phyloP scores from a whole-genome alignment of 1,140 invertebrate species.

The Leptopilina boulardi region DNA sequence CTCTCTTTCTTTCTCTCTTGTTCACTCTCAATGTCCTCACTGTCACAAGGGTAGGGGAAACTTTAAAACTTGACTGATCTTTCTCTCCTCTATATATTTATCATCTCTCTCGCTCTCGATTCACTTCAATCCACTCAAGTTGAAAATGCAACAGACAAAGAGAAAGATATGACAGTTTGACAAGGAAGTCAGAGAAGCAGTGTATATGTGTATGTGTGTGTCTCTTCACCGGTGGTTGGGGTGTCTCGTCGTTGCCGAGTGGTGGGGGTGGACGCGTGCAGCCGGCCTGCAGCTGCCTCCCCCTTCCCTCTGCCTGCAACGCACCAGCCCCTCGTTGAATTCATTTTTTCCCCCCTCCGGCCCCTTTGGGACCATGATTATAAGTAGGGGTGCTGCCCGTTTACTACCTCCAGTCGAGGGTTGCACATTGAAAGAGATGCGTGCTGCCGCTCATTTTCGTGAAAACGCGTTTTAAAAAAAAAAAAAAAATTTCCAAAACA shows the following conservation, averaged over 20 bases:
- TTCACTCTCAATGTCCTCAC: too few relatives aligned
- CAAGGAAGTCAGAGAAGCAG: conserved; percentile 39
- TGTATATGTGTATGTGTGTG: too few relatives aligned
- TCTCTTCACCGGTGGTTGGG: conserved; percentile 49
- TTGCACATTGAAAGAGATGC: conserved; percentile 60
- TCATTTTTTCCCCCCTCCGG: conserved; percentile 57
- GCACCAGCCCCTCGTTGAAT: conserved; percentile 47
- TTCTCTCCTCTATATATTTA: background rate
- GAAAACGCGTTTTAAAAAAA: conserved; percentile 33
- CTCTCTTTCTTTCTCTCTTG: conserved; percentile 30
- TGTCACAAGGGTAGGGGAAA: background rate
- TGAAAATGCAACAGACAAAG: background rate
- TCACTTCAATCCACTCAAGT: background rate
- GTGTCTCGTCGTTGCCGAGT: conserved; percentile 55
- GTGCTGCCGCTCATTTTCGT: conserved; percentile 41
- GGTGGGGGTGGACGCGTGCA: conserved; percentile 75
- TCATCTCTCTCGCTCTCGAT: background rate
- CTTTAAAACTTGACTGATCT: background rate
- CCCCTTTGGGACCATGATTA: conserved; percentile 69
- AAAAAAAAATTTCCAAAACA: background rate
- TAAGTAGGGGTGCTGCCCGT: conserved; percentile 73
- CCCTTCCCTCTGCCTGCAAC: conserved; percentile 52
- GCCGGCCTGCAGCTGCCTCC: conserved; percentile 75
- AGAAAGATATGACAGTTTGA: background rate
- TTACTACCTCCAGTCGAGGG: conserved; percentile 75